Evolutionary conservation across 2,113 vertebrate genomes (phyloP), one percentile per base, ranked within the genome.

Genomic region (Bufo gargarizans): DNA sequence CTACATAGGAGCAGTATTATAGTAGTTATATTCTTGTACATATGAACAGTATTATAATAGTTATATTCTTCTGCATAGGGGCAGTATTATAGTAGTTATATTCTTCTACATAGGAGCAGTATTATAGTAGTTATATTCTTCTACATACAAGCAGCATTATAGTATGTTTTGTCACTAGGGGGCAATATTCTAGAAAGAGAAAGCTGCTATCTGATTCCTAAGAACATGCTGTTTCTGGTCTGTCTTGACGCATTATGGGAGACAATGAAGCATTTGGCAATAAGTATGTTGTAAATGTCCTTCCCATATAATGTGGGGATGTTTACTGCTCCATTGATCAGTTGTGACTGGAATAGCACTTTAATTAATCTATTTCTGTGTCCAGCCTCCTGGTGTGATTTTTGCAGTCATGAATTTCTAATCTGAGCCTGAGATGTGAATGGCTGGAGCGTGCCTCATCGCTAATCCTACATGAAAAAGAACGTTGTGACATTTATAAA

Each of bases 401-500:
- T 45, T 17, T 72, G 69, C 12, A 13, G 69, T 13, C 65, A 10
- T 22, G 65, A 67, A 67, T 67, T 22, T 22, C n/a, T 16, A 12
- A 22, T 12, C 69, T 71, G 69, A 71, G 11, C 69, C 13, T 47
- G 65, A 33, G 65, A 5, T 6, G 67, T 71, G 11, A 45, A 72
- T 72, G 69, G 33, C 69, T 2, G 13, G 22, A 6, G 69, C 69
- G n/a, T 9, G 43, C 13, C 69, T 72, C 69, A 72, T 72, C 69
- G 16, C 69, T 72, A 72, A 72, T 72, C 69, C 69, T 72, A 72
- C 69, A 72, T 72, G 43, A 72, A 72, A 13, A 45, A 47, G 69
- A 17, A 72, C 47, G 69, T 45, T 72, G 33, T 72, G 69, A 72
- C 69, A 72, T 72, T 72, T 72, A 72, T 72, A 72, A 72, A 72